Evolutionary conservation across 2,888 invertebrate species (phyloP).

Genomic region (Amorpha juglandis): DNA sequence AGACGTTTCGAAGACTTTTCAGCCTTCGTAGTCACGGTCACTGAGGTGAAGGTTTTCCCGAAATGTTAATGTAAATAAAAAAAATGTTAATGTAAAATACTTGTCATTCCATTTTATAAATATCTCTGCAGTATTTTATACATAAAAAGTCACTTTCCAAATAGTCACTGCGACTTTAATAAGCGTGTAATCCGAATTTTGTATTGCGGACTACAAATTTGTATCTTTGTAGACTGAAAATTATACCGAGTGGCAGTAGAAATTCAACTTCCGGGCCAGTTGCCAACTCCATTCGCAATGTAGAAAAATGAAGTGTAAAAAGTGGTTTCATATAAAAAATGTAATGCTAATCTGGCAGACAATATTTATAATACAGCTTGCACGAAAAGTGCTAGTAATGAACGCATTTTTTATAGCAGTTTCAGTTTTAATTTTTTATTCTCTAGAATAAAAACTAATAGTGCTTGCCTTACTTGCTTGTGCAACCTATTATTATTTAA

Average conservation of each 20-base stretch:
- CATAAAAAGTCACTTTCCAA: neutral
- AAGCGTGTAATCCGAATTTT: constrained; percentile 22
- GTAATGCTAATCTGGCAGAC: constrained; percentile 13
- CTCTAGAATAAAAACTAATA: too few species aligned
- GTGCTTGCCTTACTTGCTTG: too few species aligned
- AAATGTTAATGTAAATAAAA: too few species aligned
- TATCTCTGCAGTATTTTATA: neutral
- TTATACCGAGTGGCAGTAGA: constrained; percentile 20
- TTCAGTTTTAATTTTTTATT: too few species aligned
- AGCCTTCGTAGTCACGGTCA: too few species aligned
- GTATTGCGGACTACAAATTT: constrained; percentile 16
- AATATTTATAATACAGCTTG: neutral
- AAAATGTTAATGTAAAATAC: too few species aligned
- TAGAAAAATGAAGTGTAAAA: constrained; percentile 30
- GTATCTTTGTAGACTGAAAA: constrained; percentile 24
- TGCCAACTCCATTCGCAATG: constrained; percentile 41
- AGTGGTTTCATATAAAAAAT: constrained; percentile 26
- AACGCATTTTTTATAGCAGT: too few species aligned
- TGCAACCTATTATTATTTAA: too few species aligned
- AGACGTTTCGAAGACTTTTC: too few species aligned
- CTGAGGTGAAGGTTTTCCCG: too few species aligned
- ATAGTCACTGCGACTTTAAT: constrained; percentile 9
- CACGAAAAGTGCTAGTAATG: too few species aligned
- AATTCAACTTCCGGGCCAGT: constrained; percentile 33
- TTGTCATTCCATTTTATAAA: neutral